Percentiles rank a stretch among this genome's conserved stretches.
phyloP scores from a whole-genome alignment of 2,888 invertebrate genomes.

The Teleiodes luculella region DNA sequence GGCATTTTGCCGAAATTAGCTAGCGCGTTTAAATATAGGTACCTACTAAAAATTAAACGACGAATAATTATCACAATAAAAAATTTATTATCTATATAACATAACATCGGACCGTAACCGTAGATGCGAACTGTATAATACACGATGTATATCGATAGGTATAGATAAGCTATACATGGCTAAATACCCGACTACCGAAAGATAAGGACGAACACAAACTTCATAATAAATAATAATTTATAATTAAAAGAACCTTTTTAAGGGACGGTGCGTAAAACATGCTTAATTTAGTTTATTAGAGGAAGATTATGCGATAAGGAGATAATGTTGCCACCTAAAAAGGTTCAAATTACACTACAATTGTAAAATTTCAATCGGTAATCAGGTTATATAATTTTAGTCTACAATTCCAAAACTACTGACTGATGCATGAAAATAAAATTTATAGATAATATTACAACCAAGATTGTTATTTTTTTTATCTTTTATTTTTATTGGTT shows the following conservation, averaged over 20 bases:
- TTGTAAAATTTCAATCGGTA: neutral
- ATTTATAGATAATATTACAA: too few relatives aligned
- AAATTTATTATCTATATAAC: slow-evolving; percentile 76
- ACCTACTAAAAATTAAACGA: neutral
- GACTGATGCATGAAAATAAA: too few relatives aligned
- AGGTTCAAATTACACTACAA: neutral
- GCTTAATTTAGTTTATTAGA: neutral
- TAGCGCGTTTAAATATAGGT: too few relatives aligned
- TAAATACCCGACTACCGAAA: slow-evolving; percentile 1
- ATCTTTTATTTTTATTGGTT: neutral
- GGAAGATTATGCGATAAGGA: neutral
- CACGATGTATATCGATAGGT: slow-evolving; percentile 40
- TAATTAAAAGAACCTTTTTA: neutral
- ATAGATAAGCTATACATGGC: slow-evolving; percentile 35
- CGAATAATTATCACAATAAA: slow-evolving; percentile 65
- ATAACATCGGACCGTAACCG: slow-evolving; percentile 74
- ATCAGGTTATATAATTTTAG: neutral
- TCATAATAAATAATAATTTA: neutral
- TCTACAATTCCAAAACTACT: neutral
- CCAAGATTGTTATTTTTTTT: too few relatives aligned
- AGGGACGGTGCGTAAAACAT: neutral
- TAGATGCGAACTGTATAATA: slow-evolving; percentile 63
- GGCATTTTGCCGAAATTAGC: too few relatives aligned
- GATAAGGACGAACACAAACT: neutral
- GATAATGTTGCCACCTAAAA: neutral